phyloP scores from a whole-genome alignment of 92 coral and sea anemone species.

The Hydrozoanthus gracilis region DNA sequence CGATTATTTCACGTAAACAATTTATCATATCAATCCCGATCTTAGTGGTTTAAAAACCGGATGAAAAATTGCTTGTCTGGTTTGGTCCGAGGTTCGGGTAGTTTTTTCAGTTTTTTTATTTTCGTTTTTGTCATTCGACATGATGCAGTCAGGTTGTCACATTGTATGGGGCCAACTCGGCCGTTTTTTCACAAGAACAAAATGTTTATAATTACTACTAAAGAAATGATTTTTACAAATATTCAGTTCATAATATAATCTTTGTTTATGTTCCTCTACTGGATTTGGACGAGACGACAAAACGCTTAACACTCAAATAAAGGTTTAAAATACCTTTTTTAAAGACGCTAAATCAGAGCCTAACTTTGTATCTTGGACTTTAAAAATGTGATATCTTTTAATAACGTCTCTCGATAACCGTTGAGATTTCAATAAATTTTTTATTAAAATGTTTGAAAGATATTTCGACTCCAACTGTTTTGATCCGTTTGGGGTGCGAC shows the following conservation, averaged over 20 bases:
- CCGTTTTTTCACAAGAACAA: too few species aligned
- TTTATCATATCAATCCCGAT: not conserved
- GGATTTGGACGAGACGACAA: not conserved
- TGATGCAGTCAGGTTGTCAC: too few species aligned
- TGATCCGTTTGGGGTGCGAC: not conserved
- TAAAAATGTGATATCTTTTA: conserved; percentile 3
- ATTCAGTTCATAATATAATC: not conserved
- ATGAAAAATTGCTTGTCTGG: not conserved
- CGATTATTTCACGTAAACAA: conserved; percentile 1
- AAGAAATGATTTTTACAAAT: not conserved
- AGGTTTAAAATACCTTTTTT: not conserved
- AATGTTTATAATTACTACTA: too few species aligned
- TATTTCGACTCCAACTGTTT: conserved; percentile 9
- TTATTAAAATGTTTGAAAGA: not conserved
- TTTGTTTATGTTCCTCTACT: not conserved
- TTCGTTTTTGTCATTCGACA: too few species aligned
- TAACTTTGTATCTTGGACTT: not conserved
- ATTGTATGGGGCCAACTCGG: too few species aligned
- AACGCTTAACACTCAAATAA: not conserved
- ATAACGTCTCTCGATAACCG: not conserved
- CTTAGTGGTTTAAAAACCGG: not conserved
- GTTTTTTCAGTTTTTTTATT: not conserved
- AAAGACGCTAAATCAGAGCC: not conserved
- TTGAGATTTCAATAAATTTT: conserved; percentile 5
- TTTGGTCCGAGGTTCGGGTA: not conserved